phyloP scores from a whole-genome alignment of 2,797 vertebrate species.

The Characodon lateralis region DNA sequence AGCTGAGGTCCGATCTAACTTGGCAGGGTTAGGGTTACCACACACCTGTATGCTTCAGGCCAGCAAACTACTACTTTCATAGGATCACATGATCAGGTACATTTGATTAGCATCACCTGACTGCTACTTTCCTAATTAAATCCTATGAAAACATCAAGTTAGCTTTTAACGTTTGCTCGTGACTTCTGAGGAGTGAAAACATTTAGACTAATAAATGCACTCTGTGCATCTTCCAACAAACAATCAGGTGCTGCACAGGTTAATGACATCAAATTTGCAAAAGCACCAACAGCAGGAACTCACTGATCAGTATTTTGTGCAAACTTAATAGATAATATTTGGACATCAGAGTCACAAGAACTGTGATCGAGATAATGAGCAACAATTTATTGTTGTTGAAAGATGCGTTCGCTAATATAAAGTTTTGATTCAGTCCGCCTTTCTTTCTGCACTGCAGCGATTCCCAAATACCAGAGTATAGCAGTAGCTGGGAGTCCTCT shows the following conservation, averaged over 20 bases:
- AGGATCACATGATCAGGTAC: background rate
- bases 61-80: background rate
- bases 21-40: too few species aligned
- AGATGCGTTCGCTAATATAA: too few species aligned
- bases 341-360: background rate
- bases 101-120: background rate
- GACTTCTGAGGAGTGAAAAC: background rate
- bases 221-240: background rate
- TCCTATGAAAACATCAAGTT: background rate
- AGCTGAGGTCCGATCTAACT: too few species aligned
- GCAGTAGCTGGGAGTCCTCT: background rate
- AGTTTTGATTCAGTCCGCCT: too few species aligned
- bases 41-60: too few species aligned
- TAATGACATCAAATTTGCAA: too few species aligned
- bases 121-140: background rate
- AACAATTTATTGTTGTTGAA: too few species aligned
- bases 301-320: background rate
- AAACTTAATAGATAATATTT: background rate
- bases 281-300: background rate
- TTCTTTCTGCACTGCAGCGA: too few species aligned
- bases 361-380: background rate
- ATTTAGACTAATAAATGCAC: background rate
- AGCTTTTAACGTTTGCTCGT: background rate
- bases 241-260: background rate
- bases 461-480: too few species aligned